These are phyloP conservation scores for Tenthredo livida DNA, from an alignment of 2,888 invertebrate genomes.

Conservation along the genomic window DNA sequence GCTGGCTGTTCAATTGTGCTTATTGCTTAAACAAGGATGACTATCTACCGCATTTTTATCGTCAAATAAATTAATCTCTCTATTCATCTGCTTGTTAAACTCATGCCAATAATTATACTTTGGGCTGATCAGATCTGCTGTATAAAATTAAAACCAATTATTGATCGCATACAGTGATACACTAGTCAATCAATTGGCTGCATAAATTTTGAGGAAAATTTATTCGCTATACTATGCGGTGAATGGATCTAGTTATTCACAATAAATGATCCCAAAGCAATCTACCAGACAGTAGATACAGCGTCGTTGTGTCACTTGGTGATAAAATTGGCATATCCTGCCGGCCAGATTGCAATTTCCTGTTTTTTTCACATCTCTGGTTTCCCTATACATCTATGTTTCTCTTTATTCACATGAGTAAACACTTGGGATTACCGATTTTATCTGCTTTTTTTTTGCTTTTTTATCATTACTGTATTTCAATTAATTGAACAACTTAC, in stretches of 20 bases:
- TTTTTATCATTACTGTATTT: not conserved
- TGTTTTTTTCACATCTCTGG: conserved; percentile 45
- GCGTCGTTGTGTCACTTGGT: conserved; percentile 47
- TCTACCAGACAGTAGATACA: conserved; percentile 28
- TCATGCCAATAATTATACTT: not conserved
- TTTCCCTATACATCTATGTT: not conserved
- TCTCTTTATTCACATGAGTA: not conserved
- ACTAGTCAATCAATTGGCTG: not conserved
- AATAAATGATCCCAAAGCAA: conserved; percentile 18
- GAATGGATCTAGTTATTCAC: not conserved
- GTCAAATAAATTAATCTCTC: not conserved
- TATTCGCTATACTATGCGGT: not conserved
- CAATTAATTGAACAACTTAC: not conserved
- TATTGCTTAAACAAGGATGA: not conserved
- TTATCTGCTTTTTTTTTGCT: too few species aligned
- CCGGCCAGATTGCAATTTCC: conserved; percentile 55
- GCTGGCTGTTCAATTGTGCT: not conserved
- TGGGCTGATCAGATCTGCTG: too few species aligned
- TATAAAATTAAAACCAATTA: not conserved
- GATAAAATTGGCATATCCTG: conserved; percentile 56
- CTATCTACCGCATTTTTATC: not conserved
- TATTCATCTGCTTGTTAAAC: conserved; percentile 1
- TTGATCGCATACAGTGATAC: not conserved
- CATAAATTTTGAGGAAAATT: not conserved
- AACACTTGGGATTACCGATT: not conserved